These are phyloP conservation scores for Aurelia coerulea DNA, from an alignment of 30 jellyfish, hydroid and myxozoan species.

Conservation along the genomic window DNA sequence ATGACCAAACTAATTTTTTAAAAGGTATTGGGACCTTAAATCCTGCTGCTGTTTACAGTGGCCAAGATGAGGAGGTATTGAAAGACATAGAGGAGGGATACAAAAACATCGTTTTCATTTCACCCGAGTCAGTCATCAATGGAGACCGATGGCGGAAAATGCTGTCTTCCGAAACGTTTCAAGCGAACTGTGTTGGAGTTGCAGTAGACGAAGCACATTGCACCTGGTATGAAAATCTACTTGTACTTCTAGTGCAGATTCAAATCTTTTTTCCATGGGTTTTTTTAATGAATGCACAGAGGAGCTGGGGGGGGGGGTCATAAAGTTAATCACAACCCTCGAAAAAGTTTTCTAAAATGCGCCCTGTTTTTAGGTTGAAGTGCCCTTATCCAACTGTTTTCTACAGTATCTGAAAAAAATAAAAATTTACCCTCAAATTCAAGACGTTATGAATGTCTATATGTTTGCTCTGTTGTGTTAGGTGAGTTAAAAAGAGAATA, in stretches of 20 bases:
- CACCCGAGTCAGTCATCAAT: conserved; percentile 32
- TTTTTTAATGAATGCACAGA: background rate
- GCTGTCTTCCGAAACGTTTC: conserved; percentile 14
- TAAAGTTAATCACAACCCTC: background rate
- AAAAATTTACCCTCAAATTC: background rate
- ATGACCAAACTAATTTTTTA: background rate
- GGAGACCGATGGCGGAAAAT: conserved; percentile 39
- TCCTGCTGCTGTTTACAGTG: background rate
- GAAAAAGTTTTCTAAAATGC: background rate
- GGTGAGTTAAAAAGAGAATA: background rate
- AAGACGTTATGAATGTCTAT: background rate
- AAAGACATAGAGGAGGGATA: conserved; percentile 7
- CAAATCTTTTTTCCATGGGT: background rate
- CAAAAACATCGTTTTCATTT: conserved; percentile 7
- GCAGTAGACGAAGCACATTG: conserved; percentile 42
- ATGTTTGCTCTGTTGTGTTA: conserved; percentile 3
- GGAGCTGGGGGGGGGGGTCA: conserved; percentile 6
- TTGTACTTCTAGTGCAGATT: background rate
- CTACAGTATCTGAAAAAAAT: background rate
- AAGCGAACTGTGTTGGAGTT: conserved; percentile 18
- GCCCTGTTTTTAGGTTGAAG: background rate
- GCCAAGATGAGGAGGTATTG: conserved; percentile 7
- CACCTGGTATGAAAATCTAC: conserved; percentile 13
- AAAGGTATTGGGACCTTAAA: background rate
- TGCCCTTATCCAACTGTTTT: background rate